These are phyloP conservation scores for Cryptoprocta ferox DNA, from an alignment of 2,797 vertebrate genomes.

Conservation along the genomic window DNA sequence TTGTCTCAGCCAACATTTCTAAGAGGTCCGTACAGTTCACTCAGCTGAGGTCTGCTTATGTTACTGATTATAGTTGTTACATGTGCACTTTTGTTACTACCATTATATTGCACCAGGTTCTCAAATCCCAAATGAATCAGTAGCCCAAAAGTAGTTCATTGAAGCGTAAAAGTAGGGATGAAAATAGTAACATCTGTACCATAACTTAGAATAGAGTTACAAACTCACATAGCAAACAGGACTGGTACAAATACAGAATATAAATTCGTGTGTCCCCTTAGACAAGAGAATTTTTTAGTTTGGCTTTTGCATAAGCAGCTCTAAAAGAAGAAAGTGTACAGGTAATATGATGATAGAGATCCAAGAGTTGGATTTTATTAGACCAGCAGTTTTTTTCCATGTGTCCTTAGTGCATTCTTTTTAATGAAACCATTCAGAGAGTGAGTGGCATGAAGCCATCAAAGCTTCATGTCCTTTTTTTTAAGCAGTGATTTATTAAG, in stretches of 20 bases:
- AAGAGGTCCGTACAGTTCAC: not conserved
- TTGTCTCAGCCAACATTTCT: not conserved
- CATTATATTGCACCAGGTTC: not conserved
- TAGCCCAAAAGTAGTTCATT: not conserved
- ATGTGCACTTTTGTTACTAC: constrained; percentile 18
- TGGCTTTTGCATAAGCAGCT: not conserved
- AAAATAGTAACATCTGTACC: constrained; percentile 11
- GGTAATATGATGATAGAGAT: not conserved
- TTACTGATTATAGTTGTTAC: not conserved
- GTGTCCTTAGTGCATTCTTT: not conserved
- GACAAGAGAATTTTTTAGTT: not conserved
- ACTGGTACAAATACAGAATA: not conserved
- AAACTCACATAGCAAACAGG: not conserved
- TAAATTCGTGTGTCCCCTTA: not conserved
- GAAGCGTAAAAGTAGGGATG: constrained; percentile 15
- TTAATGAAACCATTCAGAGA: constrained; percentile 1
- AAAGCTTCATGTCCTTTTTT: not conserved
- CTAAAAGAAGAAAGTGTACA: constrained; percentile 5
- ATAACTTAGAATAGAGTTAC: not conserved
- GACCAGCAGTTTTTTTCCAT: not conserved
- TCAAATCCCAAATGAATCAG: constrained; percentile 5
- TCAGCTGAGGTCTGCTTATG: not conserved
- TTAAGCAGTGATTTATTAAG: constrained; percentile 31
- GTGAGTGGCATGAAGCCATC: constrained; percentile 1
- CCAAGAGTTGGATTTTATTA: constrained; percentile 9